phyloP scores from a whole-genome alignment of 2,888 invertebrate species.

The Kuschelorhynchus macadamiae region DNA sequence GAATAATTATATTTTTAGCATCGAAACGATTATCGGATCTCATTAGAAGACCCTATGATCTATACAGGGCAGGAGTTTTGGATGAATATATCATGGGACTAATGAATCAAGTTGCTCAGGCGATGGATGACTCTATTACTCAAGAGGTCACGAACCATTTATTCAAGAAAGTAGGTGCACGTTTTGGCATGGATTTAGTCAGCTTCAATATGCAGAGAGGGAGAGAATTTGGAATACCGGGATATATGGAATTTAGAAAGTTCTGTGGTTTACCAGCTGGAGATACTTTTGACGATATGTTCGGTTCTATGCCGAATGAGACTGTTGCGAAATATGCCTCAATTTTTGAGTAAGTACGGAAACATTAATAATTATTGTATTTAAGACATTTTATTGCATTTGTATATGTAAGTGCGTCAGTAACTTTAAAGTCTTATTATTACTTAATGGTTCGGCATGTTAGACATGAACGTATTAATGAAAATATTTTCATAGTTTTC shows the following conservation, averaged over 20 bases:
- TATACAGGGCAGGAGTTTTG: conserved; percentile 90
- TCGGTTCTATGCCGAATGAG: conserved; percentile 90
- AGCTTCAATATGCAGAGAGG: conserved; percentile 95
- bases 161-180: conserved; percentile 82
- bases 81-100: conserved; percentile 95
- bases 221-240: conserved; percentile 91
- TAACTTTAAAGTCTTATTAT: no score
- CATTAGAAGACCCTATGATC: conserved; percentile 89
- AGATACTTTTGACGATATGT: conserved; percentile 83
- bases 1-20: no score
- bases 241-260: conserved; percentile 93
- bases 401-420: no score
- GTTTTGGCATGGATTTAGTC: conserved; percentile 89
- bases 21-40: conserved; percentile 90
- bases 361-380: not conserved
- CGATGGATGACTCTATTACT: conserved; percentile 95
- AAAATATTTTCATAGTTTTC: no score
- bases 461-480: no score
- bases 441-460: no score
- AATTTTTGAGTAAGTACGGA: conserved; percentile 83
- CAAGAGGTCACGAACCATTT: conserved; percentile 92
- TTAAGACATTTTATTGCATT: no score
- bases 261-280: conserved; percentile 89
- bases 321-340: conserved; percentile 86
- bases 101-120: conserved; percentile 94